These are phyloP conservation scores for Diaperis boleti DNA, from an alignment of 2,888 invertebrate species.

Conservation along the genomic window DNA sequence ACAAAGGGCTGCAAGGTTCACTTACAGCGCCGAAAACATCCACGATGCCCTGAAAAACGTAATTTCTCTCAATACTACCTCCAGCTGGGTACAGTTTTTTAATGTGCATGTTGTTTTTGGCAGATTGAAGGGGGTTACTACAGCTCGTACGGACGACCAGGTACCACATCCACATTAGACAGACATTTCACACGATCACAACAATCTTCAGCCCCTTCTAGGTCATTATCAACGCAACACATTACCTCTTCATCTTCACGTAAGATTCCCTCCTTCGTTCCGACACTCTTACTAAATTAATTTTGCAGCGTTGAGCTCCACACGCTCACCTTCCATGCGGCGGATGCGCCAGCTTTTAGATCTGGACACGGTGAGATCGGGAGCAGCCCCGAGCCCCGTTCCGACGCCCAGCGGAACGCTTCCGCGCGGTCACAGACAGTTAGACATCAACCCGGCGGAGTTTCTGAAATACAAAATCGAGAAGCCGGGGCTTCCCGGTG, in stretches of 20 bases:
- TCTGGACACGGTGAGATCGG: slow-evolving; percentile 69
- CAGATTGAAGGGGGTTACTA: slow-evolving; percentile 64
- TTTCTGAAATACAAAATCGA: slow-evolving; percentile 93
- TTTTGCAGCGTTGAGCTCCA: slow-evolving; percentile 62
- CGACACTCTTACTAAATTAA: slow-evolving; percentile 1
- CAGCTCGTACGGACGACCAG: slow-evolving; percentile 75
- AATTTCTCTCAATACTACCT: slow-evolving; percentile 60
- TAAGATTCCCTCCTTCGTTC: slow-evolving; percentile 43
- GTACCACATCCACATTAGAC: slow-evolving; percentile 77
- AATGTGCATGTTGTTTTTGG: slow-evolving; percentile 34
- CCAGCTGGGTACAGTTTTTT: neutral
- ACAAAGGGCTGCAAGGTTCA: slow-evolving; percentile 81
- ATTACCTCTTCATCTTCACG: slow-evolving; percentile 70
- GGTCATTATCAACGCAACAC: slow-evolving; percentile 81
- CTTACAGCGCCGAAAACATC: slow-evolving; percentile 93
- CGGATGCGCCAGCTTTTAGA: slow-evolving; percentile 86
- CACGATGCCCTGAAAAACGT: slow-evolving; percentile 88
- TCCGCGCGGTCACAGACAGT: slow-evolving; percentile 78
- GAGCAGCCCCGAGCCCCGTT: slow-evolving; percentile 77
- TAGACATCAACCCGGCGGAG: slow-evolving; percentile 92
- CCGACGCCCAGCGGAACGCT: slow-evolving; percentile 84
- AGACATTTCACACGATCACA: slow-evolving; percentile 72
- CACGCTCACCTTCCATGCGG: slow-evolving; percentile 80
- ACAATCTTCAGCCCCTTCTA: slow-evolving; percentile 76
- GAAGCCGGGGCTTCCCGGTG: slow-evolving; percentile 71